A percentile compares a stretch with the other conserved stretches of the same genome.
phyloP scores from a whole-genome alignment of 2,888 invertebrate species.

The Lamproptera curius region DNA sequence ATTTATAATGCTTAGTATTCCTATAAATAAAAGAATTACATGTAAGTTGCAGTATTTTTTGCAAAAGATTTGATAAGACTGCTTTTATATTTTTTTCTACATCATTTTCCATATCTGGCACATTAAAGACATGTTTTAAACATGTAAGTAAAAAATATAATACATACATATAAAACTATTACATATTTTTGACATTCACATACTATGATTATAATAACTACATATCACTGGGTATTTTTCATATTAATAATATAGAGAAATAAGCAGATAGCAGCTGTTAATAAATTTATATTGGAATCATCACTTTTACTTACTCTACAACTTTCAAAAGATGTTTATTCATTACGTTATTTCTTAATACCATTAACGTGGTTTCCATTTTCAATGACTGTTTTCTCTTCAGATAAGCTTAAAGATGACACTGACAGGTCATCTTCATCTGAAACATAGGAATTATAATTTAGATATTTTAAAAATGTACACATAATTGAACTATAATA shows the following conservation, averaged over 20 bases:
- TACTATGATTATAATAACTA: no score
- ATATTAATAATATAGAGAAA: neutral
- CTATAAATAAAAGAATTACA: no score
- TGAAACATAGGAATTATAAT: slow-evolving; percentile 33
- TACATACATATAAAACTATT: neutral
- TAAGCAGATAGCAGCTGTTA: neutral
- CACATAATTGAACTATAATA: no score
- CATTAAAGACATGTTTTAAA: no score
- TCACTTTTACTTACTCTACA: slow-evolving; percentile 16
- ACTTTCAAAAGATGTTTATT: slow-evolving; percentile 1
- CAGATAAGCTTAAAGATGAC: slow-evolving; percentile 55
- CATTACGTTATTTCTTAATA: slow-evolving; percentile 14
- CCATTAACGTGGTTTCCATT: slow-evolving; percentile 52
- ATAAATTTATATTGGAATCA: slow-evolving; percentile 5
- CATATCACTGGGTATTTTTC: neutral
- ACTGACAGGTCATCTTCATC: slow-evolving; percentile 66
- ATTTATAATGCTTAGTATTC: no score
- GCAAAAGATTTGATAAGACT: no score
- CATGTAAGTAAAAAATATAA: neutral
- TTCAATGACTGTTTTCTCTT: slow-evolving; percentile 58
- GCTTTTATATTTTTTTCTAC: no score
- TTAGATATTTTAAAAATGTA: no score
- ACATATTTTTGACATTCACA: no score
- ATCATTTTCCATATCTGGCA: no score
- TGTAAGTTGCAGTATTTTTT: no score